These are phyloP conservation scores for Jacana jacana DNA, from an alignment of 2,113 vertebrate species.

Conservation along the genomic window DNA sequence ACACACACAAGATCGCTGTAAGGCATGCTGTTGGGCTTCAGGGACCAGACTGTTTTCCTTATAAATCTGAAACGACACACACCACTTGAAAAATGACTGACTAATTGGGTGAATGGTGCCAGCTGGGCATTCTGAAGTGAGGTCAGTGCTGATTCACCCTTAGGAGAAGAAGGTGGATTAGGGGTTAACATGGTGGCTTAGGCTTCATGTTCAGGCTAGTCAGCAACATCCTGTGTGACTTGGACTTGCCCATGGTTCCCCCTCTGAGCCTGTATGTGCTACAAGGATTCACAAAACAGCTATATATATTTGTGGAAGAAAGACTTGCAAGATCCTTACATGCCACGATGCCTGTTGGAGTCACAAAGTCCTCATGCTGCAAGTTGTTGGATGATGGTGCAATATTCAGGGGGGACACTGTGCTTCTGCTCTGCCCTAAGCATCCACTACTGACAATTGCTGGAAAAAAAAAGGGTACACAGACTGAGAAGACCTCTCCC, in stretches of 20 bases:
- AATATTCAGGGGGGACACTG: not conserved
- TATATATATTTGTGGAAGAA: not conserved
- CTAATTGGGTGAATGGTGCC: not conserved
- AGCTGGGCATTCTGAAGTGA: not conserved
- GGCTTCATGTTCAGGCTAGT: not conserved
- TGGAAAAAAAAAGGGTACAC: not conserved
- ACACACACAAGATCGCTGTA: not conserved
- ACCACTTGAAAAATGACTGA: not conserved
- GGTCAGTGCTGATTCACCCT: not conserved
- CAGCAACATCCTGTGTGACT: not conserved
- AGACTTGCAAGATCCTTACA: not conserved
- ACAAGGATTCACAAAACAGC: not conserved
- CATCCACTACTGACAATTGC: not conserved
- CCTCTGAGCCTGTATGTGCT: not conserved
- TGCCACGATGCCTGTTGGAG: not conserved
- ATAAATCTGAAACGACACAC: not conserved
- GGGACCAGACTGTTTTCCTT: not conserved
- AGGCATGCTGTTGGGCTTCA: not conserved
- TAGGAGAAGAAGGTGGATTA: not conserved
- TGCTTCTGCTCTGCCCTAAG: not conserved
- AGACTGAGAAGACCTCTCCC: not conserved
- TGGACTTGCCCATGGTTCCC: not conserved
- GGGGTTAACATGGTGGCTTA: not conserved
- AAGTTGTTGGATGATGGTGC: not conserved
- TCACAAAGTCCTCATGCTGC: fast-evolving